A percentile compares a stretch with the other conserved stretches of the same genome.
Evolutionary conservation across 2,113 vertebrate species (phyloP).

Genomic region (Rhabdornis inornatus): DNA sequence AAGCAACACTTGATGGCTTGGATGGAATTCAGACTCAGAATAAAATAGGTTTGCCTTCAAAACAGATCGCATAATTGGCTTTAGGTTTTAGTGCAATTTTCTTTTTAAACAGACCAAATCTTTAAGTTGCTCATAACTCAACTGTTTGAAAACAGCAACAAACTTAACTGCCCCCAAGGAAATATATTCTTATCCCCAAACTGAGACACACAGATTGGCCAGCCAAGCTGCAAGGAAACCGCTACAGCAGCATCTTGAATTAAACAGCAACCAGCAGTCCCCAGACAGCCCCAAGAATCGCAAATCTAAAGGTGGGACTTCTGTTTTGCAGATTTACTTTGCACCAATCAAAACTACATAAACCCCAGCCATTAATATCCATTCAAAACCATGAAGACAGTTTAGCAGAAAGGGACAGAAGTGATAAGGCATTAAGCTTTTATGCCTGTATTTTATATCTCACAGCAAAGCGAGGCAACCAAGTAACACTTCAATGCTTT

Average conservation of each 20-base stretch:
- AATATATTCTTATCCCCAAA: conserved; percentile 36
- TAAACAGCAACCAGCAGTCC: not conserved
- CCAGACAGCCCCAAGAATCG: not conserved
- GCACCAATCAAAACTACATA: conserved; percentile 12
- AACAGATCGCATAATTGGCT: conserved; percentile 45
- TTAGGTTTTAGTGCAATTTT: conserved; percentile 61
- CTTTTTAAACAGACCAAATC: conserved; percentile 59
- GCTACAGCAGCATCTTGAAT: conserved; percentile 33
- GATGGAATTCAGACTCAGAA: conserved; percentile 31
- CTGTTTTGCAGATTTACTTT: conserved; percentile 3
- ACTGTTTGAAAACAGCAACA: conserved; percentile 44
- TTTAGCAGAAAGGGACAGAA: not conserved
- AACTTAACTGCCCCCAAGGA: conserved; percentile 29
- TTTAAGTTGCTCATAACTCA: conserved; percentile 53
- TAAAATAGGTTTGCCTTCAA: conserved; percentile 47
- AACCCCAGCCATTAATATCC: not conserved
- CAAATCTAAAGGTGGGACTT: conserved; percentile 31
- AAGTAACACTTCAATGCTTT: not conserved
- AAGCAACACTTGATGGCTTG: conserved; percentile 43
- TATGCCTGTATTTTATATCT: conserved; percentile 6
- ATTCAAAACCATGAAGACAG: conserved; percentile 24
- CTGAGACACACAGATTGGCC: not conserved
- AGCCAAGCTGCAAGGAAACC: not conserved
- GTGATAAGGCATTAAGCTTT: conserved; percentile 34
- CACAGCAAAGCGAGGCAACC: not conserved